These are phyloP conservation scores for Scleropages formosus DNA, from an alignment of 2,797 vertebrate species.

Conservation along the genomic window DNA sequence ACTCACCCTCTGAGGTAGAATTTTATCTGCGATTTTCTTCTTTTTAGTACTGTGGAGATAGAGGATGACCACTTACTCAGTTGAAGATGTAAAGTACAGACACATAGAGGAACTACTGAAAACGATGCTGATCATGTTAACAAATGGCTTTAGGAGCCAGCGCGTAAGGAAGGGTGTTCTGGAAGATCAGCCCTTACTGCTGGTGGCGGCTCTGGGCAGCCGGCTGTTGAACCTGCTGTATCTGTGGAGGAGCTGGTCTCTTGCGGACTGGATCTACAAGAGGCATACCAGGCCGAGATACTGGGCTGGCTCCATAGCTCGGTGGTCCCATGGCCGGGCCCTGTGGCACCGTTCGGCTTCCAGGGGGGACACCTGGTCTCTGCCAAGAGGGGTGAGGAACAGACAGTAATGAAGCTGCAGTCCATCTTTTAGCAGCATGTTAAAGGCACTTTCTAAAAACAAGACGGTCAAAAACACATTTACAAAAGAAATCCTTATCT, in stretches of 20 bases:
- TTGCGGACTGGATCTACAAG: conserved; percentile 94
- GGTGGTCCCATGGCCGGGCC: conserved; percentile 94
- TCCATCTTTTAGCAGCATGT: neutral
- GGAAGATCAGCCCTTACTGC: conserved; percentile 75
- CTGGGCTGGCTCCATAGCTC: conserved; percentile 85
- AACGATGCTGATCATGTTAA: neutral
- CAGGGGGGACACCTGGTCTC: conserved; percentile 78
- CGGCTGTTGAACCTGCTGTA: conserved; percentile 94
- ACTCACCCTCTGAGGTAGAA: conserved; percentile 98
- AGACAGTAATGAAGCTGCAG: neutral
- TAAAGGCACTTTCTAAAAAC: neutral
- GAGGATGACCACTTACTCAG: conserved; percentile 16
- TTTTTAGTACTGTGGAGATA: conserved; percentile 85
- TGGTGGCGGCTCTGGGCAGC: conserved; percentile 81
- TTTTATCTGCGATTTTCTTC: conserved; percentile 99
- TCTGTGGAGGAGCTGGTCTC: conserved; percentile 89
- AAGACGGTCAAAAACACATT: neutral
- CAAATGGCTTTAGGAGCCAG: neutral
- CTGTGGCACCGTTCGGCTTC: conserved; percentile 87
- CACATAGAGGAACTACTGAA: neutral
- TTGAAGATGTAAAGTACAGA: neutral
- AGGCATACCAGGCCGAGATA: conserved; percentile 91
- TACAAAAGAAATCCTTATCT: too few relatives aligned
- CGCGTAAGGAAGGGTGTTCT: neutral
- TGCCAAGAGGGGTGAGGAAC: neutral